A percentile compares a stretch with the other conserved stretches of the same genome.
phyloP scores from a whole-genome alignment of 2,888 invertebrate genomes.

The Pandemis cinnamomeana region DNA sequence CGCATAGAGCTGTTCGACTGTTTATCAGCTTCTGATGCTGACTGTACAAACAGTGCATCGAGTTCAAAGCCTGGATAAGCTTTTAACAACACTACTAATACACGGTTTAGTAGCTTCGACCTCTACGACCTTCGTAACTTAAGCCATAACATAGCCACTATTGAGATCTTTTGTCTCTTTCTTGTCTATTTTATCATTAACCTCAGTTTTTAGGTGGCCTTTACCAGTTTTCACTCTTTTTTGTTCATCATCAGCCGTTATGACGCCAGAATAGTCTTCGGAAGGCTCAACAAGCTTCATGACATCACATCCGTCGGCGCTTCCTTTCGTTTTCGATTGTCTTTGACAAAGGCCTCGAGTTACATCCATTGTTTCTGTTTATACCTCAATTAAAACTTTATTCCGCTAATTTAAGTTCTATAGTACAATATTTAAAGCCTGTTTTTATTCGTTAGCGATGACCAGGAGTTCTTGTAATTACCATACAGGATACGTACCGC shows the following conservation, averaged over 20 bases:
- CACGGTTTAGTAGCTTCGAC: neutral
- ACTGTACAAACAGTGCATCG: neutral
- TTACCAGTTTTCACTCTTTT: neutral
- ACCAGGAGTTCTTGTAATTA: constrained; percentile 22
- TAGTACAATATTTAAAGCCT: constrained; percentile 12
- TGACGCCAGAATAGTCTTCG: constrained; percentile 32
- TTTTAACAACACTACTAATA: neutral
- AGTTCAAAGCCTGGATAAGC: neutral
- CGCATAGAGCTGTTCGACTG: too few species aligned
- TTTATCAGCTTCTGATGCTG: too few species aligned
- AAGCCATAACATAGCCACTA: neutral
- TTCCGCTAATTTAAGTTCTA: constrained; percentile 44
- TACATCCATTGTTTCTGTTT: constrained; percentile 65
- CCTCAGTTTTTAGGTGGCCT: neutral
- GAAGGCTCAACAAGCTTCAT: constrained; percentile 41
- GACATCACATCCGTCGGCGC: constrained; percentile 71
- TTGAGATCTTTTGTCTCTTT: neutral
- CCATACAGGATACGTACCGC: constrained; percentile 16
- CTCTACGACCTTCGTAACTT: neutral
- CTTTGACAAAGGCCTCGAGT: constrained; percentile 78
- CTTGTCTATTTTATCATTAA: neutral
- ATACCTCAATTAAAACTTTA: constrained; percentile 47
- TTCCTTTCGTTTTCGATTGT: constrained; percentile 82
- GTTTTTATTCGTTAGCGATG: constrained; percentile 7
- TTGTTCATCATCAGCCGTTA: neutral